Evolutionary conservation across 2,888 invertebrate species (phyloP).

Genomic region (Lacanobia wlatinum): DNA sequence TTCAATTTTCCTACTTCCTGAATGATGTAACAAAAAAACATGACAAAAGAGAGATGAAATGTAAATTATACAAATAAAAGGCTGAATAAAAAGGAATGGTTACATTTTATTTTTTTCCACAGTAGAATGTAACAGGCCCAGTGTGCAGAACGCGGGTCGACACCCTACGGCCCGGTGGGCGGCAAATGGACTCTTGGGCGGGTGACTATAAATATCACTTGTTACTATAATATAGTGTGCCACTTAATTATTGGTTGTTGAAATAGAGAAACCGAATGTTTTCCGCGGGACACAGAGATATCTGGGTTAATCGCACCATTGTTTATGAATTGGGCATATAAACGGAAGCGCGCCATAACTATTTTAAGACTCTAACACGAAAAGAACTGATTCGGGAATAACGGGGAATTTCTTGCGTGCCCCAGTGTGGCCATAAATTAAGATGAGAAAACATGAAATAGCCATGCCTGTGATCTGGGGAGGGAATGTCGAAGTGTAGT

Average conservation of each 20-base stretch:
- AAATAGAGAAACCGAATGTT: slow-evolving; percentile 66
- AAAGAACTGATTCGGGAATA: slow-evolving; percentile 25
- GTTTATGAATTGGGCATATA: slow-evolving; percentile 56
- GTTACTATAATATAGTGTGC: slow-evolving; percentile 82
- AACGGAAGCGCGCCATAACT: slow-evolving; percentile 39
- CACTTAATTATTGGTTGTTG: slow-evolving; percentile 81
- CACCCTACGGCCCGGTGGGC: slow-evolving; percentile 82
- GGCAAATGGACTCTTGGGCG: slow-evolving; percentile 83
- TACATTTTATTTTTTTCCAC: slow-evolving; percentile 60
- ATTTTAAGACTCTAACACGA: slow-evolving; percentile 49
- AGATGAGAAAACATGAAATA: slow-evolving; percentile 34
- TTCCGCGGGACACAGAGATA: slow-evolving; percentile 48
- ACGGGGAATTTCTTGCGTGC: slow-evolving; percentile 17
- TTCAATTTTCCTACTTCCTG: background rate
- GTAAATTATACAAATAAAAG: slow-evolving; percentile 45
- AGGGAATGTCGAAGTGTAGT: slow-evolving; percentile 28
- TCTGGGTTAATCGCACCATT: slow-evolving; percentile 61
- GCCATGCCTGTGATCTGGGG: slow-evolving; percentile 27
- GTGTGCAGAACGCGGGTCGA: slow-evolving; percentile 79
- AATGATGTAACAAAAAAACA: slow-evolving; percentile 31
- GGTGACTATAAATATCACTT: slow-evolving; percentile 81
- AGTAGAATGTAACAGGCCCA: slow-evolving; percentile 71
- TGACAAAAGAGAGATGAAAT: slow-evolving; percentile 33
- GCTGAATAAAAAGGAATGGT: slow-evolving; percentile 26
- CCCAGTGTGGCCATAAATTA: slow-evolving; percentile 24